phyloP scores from a whole-genome alignment of 30 jellyfish, hydroid and myxozoan species.

The Pelagia noctiluca region DNA sequence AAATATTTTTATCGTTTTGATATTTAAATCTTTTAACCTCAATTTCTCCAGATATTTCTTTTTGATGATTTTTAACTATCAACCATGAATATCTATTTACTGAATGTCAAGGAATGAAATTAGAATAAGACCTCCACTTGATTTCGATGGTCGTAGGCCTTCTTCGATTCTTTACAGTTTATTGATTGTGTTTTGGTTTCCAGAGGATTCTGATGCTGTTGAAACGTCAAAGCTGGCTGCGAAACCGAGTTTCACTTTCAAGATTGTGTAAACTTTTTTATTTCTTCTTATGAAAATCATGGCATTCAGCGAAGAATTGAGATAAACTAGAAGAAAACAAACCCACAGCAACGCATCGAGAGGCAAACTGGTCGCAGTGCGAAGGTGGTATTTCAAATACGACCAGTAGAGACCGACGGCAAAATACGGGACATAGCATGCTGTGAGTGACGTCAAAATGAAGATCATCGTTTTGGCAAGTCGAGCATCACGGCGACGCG shows the following conservation, averaged over 20 bases:
- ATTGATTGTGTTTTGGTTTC: not conserved
- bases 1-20: no score
- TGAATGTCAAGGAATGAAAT: no score
- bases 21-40: no score
- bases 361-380: constrained; percentile 14
- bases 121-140: no score
- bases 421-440: constrained; percentile 52
- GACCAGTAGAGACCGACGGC: constrained; percentile 34
- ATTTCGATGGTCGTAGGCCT: no score
- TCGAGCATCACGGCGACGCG: not conserved
- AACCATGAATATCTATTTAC: no score
- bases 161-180: no score
- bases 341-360: constrained; percentile 30
- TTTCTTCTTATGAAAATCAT: constrained; percentile 12
- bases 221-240: not conserved
- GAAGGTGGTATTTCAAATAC: constrained; percentile 8
- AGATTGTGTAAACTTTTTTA: not conserved
- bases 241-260: not conserved
- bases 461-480: constrained; percentile 50
- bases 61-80: no score
- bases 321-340: constrained; percentile 7
- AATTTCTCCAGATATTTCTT: no score
- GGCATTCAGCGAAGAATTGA: constrained; percentile 24
- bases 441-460: constrained; percentile 26
- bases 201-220: not conserved